A percentile compares a stretch with the other conserved stretches of the same genome.
These are phyloP conservation scores for Tetragnatha versicolor DNA, from an alignment of 1,140 invertebrate species.

Conservation along the genomic window DNA sequence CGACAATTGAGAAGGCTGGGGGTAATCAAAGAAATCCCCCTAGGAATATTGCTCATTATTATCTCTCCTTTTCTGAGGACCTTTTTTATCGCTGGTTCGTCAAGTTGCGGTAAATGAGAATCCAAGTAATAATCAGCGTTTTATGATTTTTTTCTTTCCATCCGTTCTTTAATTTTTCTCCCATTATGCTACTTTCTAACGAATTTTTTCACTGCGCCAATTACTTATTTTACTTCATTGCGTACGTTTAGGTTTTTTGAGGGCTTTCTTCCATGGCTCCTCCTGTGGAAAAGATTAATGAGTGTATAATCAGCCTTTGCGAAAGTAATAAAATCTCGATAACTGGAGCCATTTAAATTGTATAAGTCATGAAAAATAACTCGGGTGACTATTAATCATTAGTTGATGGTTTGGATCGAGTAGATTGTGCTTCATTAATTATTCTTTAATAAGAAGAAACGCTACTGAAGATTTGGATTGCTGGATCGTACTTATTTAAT, in stretches of 20 bases:
- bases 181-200: background rate
- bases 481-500: background rate
- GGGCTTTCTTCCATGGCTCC: background rate
- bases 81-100: background rate
- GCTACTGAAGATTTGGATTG: background rate
- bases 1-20: conserved; percentile 12
- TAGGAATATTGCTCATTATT: conserved; percentile 22
- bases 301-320: background rate
- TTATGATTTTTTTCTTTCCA: background rate
- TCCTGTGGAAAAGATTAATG: background rate
- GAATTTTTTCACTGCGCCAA: background rate
- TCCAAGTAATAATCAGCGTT: conserved; percentile 1
- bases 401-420: background rate
- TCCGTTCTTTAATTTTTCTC: background rate
- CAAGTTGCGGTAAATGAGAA: conserved; percentile 20
- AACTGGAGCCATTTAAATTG: background rate
- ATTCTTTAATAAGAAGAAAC: background rate
- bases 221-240: background rate
- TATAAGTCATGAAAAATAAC: conserved; percentile 12
- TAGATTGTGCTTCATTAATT: background rate
- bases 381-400: background rate
- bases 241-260: background rate
- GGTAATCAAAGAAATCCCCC: conserved; percentile 11
- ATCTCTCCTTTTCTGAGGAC: conserved; percentile 10
- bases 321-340: background rate